These are phyloP conservation scores for Subacronicta megacephala DNA, from an alignment of 2,888 invertebrate genomes.

Conservation along the genomic window DNA sequence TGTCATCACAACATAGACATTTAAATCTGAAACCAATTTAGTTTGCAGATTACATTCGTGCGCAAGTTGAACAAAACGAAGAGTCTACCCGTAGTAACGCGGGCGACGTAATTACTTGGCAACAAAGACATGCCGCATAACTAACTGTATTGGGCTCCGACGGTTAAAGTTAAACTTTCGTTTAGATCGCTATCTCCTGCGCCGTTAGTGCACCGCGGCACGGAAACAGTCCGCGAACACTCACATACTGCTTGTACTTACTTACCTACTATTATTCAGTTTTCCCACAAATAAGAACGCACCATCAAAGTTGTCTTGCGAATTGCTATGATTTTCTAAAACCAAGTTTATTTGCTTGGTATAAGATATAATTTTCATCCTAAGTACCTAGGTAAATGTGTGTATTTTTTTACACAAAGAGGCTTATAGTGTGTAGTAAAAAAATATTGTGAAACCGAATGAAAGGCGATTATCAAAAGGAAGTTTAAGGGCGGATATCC, in stretches of 20 bases:
- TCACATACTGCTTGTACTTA: not conserved
- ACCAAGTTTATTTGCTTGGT: too few species aligned
- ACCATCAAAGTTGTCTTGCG: not conserved
- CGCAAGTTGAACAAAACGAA: conserved; percentile 33
- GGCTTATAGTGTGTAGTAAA: not conserved
- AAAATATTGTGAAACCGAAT: not conserved
- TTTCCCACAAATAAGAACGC: not conserved
- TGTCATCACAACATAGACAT: conserved; percentile 20
- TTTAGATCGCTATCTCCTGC: conserved; percentile 52
- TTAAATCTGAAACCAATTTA: conserved; percentile 29
- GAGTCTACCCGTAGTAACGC: conserved; percentile 27
- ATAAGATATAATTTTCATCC: too few species aligned
- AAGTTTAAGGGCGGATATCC: not conserved
- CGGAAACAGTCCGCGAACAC: conserved; percentile 18
- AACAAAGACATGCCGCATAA: conserved; percentile 46
- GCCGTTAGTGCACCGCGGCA: conserved; percentile 46
- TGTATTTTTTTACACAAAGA: not conserved
- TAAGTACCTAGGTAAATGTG: too few species aligned
- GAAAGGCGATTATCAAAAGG: not conserved
- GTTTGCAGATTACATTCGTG: conserved; percentile 52
- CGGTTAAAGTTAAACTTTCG: conserved; percentile 52
- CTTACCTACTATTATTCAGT: not conserved
- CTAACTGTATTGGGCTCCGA: conserved; percentile 38
- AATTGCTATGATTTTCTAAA: not conserved
- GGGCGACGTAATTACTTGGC: conserved; percentile 51